Conservation (phyloP, 2,797 vertebrate genomes). For the Muscicapa comitata region DNA sequence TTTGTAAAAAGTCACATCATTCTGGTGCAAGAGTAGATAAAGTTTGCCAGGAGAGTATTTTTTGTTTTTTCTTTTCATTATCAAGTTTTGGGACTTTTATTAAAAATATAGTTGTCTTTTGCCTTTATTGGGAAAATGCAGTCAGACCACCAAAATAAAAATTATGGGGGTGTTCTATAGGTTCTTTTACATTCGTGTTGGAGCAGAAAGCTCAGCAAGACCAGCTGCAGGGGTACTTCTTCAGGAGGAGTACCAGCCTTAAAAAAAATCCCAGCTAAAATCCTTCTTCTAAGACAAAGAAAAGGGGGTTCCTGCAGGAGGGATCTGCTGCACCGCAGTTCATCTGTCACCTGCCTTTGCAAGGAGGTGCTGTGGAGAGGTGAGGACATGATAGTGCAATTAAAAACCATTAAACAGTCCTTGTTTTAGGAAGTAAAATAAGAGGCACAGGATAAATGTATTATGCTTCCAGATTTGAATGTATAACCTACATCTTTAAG, state of each 20-base stretch:
- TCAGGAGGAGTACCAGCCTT: not conserved
- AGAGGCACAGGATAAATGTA: not conserved
- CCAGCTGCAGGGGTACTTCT: not conserved
- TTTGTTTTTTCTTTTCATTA: not conserved
- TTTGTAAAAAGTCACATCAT: not conserved
- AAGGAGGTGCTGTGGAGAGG: not conserved
- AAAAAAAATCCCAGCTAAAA: not conserved
- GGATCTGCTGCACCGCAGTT: not conserved
- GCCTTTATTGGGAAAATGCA: not conserved
- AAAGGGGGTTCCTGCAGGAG: not conserved
- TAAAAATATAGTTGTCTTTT: not conserved
- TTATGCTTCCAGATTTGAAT: not conserved
- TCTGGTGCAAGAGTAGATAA: not conserved
- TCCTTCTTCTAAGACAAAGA: not conserved
- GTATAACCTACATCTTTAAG: not conserved
- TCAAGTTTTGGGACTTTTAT: not conserved
- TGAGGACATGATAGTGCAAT: not conserved
- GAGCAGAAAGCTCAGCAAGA: not conserved
- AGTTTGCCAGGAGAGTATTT: not conserved
- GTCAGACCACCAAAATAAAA: not conserved
- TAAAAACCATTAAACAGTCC: not conserved
- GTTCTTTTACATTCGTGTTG: not conserved
- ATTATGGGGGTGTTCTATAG: not conserved
- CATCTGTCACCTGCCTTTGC: not conserved
- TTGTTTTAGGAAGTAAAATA: not conserved